Conservation (phyloP, 2,797 vertebrate genomes). For the Rallus crepitans region DNA sequence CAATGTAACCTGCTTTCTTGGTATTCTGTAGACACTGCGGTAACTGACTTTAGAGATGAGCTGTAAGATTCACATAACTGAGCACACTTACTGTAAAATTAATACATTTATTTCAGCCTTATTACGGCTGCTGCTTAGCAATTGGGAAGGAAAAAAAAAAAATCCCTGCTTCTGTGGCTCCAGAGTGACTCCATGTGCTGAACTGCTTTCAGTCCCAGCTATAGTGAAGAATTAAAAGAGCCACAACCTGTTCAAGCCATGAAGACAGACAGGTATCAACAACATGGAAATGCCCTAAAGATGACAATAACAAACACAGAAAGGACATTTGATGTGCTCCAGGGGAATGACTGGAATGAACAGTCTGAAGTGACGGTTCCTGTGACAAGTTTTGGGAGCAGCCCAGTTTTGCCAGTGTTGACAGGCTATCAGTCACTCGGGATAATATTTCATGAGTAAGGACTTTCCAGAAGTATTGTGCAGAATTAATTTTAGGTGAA, state of each 20-base stretch:
- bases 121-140: not conserved
- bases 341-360: not conserved
- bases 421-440: not conserved
- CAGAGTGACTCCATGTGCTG: slow-evolving; percentile 6
- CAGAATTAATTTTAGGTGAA: not conserved
- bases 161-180: not conserved
- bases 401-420: not conserved
- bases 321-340: not conserved
- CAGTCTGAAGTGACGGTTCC: not conserved
- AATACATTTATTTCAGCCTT: not conserved
- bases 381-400: not conserved
- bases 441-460: not conserved
- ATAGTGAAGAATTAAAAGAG: not conserved
- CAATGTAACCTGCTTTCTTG: not conserved
- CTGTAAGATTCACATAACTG: not conserved
- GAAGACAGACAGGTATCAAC: not conserved
- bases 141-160: not conserved
- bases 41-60: not conserved
- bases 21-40: not conserved
- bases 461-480: not conserved
- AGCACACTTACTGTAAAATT: slow-evolving; percentile 7
- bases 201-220: not conserved
- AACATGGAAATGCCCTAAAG: not conserved
- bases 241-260: not conserved
- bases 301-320: not conserved